A percentile compares a stretch with the other conserved stretches of the same genome.
Evolutionary conservation across 1,140 invertebrate species (phyloP).

Genomic region (Pantala flavescens): DNA sequence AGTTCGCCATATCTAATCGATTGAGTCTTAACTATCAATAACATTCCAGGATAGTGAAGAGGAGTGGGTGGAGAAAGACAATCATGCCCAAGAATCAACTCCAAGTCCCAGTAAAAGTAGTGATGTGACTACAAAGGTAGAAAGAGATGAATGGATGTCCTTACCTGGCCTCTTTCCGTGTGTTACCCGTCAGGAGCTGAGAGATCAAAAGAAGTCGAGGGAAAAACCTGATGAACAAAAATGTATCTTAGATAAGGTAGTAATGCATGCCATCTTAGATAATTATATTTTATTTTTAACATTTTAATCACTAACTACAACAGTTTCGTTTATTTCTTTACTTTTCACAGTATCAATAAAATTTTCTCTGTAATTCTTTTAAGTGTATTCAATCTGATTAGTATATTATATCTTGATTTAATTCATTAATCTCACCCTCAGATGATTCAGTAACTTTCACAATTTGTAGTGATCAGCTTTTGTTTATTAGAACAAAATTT

Average conservation of each 20-base stretch:
- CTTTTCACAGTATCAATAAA: too few relatives aligned
- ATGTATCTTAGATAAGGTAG: slow-evolving; percentile 34
- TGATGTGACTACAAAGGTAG: background rate
- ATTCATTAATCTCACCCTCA: too few relatives aligned
- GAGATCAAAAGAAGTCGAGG: slow-evolving; percentile 32
- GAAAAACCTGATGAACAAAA: slow-evolving; percentile 36
- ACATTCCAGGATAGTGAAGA: slow-evolving; percentile 24
- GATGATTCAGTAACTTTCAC: too few relatives aligned
- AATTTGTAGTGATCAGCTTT: too few relatives aligned
- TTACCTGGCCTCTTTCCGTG: slow-evolving; percentile 33
- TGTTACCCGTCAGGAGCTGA: slow-evolving; percentile 31
- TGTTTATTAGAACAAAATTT: too few relatives aligned
- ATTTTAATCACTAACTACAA: too few relatives aligned
- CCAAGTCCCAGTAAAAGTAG: slow-evolving; percentile 19
- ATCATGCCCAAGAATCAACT: background rate
- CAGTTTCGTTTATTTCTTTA: too few relatives aligned
- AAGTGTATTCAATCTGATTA: too few relatives aligned
- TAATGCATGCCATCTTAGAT: background rate
- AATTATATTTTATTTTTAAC: too few relatives aligned
- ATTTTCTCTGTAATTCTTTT: too few relatives aligned
- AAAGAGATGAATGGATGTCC: slow-evolving; percentile 42
- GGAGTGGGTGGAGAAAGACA: slow-evolving; percentile 31
- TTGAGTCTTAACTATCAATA: background rate
- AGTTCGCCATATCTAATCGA: background rate
- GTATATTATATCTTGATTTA: too few relatives aligned